Conservation (phyloP, 2,113 vertebrate genomes). For the Agapornis roseicollis region DNA sequence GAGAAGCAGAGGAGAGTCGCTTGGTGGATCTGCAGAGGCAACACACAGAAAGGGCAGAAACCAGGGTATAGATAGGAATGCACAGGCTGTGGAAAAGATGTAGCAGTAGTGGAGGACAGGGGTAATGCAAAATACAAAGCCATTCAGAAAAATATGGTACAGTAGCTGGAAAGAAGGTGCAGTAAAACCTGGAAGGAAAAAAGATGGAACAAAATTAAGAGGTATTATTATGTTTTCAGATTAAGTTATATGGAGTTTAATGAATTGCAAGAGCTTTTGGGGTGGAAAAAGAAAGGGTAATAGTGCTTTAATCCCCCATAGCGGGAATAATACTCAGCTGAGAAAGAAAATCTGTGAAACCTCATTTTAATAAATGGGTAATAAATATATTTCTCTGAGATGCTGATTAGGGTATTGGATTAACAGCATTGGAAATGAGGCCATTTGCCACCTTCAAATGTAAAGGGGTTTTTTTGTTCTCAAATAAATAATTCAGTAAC, state of each 20-base stretch:
- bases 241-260: background rate
- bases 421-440: slow-evolving; percentile 8
- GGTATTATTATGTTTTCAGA: background rate
- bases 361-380: background rate
- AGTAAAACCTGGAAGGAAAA: background rate
- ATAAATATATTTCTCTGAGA: background rate
- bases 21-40: background rate
- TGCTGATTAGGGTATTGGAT: slow-evolving; percentile 3
- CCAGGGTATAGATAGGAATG: rapidly evolving
- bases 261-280: background rate
- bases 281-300: background rate
- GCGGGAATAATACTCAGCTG: background rate
- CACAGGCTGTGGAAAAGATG: background rate
- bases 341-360: background rate
- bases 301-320: background rate
- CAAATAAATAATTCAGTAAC: slow-evolving; percentile 31
- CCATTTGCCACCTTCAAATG: background rate
- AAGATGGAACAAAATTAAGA: background rate
- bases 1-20: background rate
- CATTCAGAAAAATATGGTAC: background rate
- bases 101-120: background rate
- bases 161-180: background rate
- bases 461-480: background rate
- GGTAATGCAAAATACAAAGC: background rate
- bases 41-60: background rate